Evolutionary conservation across 2,888 invertebrate species (phyloP).

Genomic region (Tuta absoluta): DNA sequence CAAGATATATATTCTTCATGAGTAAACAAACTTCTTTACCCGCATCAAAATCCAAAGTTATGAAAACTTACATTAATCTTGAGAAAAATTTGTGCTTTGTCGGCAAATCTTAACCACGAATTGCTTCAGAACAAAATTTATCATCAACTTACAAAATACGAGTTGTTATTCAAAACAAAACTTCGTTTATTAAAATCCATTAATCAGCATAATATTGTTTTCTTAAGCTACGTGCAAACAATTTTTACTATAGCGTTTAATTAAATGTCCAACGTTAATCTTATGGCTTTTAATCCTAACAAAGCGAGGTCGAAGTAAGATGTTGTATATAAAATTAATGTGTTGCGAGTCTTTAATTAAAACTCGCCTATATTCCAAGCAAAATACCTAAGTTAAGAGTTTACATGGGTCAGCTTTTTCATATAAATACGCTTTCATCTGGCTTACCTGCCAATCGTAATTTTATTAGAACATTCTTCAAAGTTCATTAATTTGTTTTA

Average conservation of each 20-base stretch:
- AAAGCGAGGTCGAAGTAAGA: conserved; percentile 37
- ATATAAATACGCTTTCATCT: no score
- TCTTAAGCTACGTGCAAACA: background rate
- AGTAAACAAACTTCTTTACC: conserved; percentile 6
- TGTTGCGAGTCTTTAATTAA: conserved; percentile 48
- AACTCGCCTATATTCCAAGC: conserved; percentile 36
- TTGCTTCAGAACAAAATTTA: background rate
- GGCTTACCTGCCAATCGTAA: no score
- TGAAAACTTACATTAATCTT: background rate
- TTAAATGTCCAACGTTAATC: conserved; percentile 37
- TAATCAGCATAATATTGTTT: background rate
- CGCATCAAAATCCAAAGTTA: conserved; percentile 2
- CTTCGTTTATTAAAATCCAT: conserved; percentile 9
- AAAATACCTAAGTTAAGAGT: no score
- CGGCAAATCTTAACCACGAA: background rate
- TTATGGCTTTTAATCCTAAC: conserved; percentile 42
- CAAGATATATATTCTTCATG: background rate
- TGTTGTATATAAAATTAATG: conserved; percentile 37
- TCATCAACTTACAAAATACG: background rate
- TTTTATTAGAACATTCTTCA: no score
- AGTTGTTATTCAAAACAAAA: background rate
- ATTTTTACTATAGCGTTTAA: conserved; percentile 18
- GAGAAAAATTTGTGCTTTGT: background rate
- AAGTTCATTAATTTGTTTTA: no score
- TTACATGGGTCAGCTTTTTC: no score